Conservation (phyloP, 2,888 invertebrate species). For the Melolontha melolontha region DNA sequence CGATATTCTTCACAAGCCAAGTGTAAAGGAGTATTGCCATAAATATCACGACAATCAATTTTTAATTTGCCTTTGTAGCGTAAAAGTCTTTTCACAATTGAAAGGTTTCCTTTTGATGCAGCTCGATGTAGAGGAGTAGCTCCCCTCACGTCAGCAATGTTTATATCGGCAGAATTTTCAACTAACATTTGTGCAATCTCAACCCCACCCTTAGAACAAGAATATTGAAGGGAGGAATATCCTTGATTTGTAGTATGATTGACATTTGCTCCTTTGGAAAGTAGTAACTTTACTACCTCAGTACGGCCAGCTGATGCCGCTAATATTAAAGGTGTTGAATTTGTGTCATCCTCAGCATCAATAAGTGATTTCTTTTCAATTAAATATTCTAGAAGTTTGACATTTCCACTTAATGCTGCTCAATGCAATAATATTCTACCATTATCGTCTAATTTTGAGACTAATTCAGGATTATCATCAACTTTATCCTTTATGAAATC, state of each 20-base stretch:
- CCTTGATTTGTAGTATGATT: slow-evolving; percentile 80
- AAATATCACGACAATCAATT: slow-evolving; percentile 74
- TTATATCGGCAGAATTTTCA: slow-evolving; percentile 76
- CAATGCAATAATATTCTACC: slow-evolving; percentile 81
- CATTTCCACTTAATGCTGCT: slow-evolving; percentile 83
- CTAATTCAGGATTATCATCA: slow-evolving; percentile 68
- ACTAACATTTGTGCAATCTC: slow-evolving; percentile 78
- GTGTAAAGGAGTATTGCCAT: slow-evolving; percentile 85
- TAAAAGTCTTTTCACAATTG: slow-evolving; percentile 76
- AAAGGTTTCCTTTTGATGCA: slow-evolving; percentile 79
- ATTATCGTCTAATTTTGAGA: slow-evolving; percentile 69
- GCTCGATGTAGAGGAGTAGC: slow-evolving; percentile 85
- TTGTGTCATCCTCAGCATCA: slow-evolving; percentile 80
- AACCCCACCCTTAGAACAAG: slow-evolving; percentile 85
- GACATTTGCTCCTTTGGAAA: slow-evolving; percentile 78
- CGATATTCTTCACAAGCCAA: slow-evolving; percentile 86
- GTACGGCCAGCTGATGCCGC: slow-evolving; percentile 82
- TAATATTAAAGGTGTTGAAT: slow-evolving; percentile 83
- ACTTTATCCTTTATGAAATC: slow-evolving; percentile 74
- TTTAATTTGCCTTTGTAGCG: slow-evolving; percentile 66
- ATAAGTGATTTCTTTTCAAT: slow-evolving; percentile 75
- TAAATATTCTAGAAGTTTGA: slow-evolving; percentile 77
- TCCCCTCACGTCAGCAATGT: slow-evolving; percentile 75
- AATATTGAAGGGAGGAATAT: slow-evolving; percentile 87
- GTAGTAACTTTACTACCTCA: slow-evolving; percentile 75